These are phyloP conservation scores for Megalops cyprinoides DNA, from an alignment of 2,797 vertebrate genomes.

Conservation along the genomic window DNA sequence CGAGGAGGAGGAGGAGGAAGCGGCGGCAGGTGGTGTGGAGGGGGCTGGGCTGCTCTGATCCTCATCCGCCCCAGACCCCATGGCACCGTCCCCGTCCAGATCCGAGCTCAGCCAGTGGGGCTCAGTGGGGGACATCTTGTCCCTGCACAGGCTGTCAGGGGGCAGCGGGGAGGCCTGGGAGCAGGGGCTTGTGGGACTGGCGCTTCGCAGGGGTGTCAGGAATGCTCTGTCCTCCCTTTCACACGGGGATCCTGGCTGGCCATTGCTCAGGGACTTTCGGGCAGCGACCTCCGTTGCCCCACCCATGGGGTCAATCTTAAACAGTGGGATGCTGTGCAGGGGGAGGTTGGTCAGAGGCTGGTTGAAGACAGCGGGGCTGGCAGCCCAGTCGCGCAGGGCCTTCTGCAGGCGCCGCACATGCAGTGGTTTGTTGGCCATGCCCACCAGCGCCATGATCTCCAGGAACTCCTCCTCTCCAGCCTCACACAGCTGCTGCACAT, in stretches of 20 bases:
- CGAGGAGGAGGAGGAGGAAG: too few relatives aligned
- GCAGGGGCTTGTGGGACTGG: constrained; percentile 86
- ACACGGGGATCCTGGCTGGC: constrained; percentile 85
- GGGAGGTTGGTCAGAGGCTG: constrained; percentile 83
- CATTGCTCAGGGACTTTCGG: constrained; percentile 85
- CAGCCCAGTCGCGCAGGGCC: constrained; percentile 93
- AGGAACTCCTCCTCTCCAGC: constrained; percentile 96
- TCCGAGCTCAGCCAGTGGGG: constrained; percentile 87
- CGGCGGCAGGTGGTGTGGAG: constrained; percentile 64
- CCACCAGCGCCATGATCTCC: constrained; percentile 98
- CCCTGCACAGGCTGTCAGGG: constrained; percentile 76
- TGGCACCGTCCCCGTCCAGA: constrained; percentile 68
- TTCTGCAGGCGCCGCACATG: constrained; percentile 96
- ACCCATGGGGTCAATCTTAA: constrained; percentile 83
- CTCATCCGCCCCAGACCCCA: constrained; percentile 78
- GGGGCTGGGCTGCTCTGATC: constrained; percentile 74
- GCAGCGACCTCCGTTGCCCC: constrained; percentile 55
- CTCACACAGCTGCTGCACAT: constrained; percentile 96
- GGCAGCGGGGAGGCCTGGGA: constrained; percentile 86
- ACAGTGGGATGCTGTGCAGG: constrained; percentile 86
- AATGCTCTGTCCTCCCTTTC: constrained; percentile 75
- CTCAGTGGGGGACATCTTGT: constrained; percentile 85
- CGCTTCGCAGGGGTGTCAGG: constrained; percentile 78
- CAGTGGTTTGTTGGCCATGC: constrained; percentile 98
- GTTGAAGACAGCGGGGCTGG: constrained; percentile 91